A percentile compares a stretch with the other conserved stretches of the same genome.
phyloP scores from a whole-genome alignment of 2,113 vertebrate species.

The Bos javanicus region DNA sequence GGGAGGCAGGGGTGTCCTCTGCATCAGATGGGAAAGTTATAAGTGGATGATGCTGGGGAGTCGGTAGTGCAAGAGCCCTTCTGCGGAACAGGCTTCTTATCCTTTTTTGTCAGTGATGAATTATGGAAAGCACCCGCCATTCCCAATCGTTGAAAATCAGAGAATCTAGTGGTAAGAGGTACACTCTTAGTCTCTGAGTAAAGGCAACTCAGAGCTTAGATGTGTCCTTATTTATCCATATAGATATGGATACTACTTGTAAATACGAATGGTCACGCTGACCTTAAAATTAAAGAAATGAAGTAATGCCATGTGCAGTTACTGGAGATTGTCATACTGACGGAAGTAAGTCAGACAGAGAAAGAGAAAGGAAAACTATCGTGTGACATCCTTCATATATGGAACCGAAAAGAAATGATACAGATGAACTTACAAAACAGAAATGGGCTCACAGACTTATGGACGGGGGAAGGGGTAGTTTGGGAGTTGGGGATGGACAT shows the following conservation, averaged over 20 bases:
- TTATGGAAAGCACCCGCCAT: neutral
- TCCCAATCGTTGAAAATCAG: neutral
- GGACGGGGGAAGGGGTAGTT: neutral
- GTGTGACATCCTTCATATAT: neutral
- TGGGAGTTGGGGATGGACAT: neutral
- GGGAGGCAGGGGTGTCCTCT: accelerated
- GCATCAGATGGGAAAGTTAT: neutral
- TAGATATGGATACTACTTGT: neutral
- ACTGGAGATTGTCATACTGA: neutral
- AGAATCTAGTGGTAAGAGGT: no score
- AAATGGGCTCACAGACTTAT: neutral
- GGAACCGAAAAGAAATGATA: neutral
- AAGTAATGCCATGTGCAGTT: neutral
- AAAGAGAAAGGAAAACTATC: neutral
- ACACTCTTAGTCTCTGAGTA: neutral
- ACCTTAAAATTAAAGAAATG: neutral
- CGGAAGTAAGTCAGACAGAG: neutral
- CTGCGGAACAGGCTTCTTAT: neutral
- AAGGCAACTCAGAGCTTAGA: neutral
- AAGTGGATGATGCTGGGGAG: neutral
- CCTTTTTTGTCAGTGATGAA: neutral
- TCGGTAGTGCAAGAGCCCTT: neutral
- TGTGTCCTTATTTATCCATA: neutral
- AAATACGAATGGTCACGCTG: no score
- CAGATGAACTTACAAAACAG: neutral